Evolutionary conservation across 53 echinoderm and acorn worm species (phyloP), one percentile per base, ranked within the genome.

Genomic region (Actinopyga echinites): DNA sequence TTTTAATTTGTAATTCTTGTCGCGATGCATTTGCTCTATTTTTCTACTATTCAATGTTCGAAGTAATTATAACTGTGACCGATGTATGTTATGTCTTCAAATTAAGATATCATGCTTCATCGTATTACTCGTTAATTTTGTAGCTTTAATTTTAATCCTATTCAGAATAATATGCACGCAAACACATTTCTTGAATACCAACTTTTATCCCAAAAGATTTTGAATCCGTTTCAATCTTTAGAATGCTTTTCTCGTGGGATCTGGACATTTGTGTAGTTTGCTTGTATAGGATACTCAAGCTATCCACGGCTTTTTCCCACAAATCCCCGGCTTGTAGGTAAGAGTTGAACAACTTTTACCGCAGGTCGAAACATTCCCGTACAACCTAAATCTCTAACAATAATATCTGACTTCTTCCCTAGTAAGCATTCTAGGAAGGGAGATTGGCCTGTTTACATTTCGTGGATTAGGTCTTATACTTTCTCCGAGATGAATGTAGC

Each of bases 401-500:
- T 68, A 68, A 68, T 68, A 68, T 21, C 30, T 68, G 35, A 36
- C 37, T 22, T 38, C 12, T 36, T 34, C 37, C 34, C n/a, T 29
- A 38, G 35, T n/a, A 13, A 34, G 32, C 10, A 30, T 34, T 22
- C 22, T 32, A 68, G 68, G 37, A 38, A 68, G 68, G 8, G 15
- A 68, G n/a, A 38, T 68, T 68, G 37, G 40, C 34, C 12, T 68
- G 68, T 68, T 68, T 68, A 68, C 35, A 35, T 68, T 68, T 68
- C 68, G 68, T 38, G 68, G 68, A 68, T 68, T 68, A 68, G 30
- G 68, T 68, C 22, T 68, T 68, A 49, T 17, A n/a, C 34, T 68
- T 36, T 68, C 35, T n/a, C 17, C 34, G 30, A 33, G 34, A 34
- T 38, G 68, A 68, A 68, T 68, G 68, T 68, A 68, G 68, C 68